Base-by-base conservation (phyloP, 2,797 vertebrate species). In the Heliangelus exortis region DNA sequence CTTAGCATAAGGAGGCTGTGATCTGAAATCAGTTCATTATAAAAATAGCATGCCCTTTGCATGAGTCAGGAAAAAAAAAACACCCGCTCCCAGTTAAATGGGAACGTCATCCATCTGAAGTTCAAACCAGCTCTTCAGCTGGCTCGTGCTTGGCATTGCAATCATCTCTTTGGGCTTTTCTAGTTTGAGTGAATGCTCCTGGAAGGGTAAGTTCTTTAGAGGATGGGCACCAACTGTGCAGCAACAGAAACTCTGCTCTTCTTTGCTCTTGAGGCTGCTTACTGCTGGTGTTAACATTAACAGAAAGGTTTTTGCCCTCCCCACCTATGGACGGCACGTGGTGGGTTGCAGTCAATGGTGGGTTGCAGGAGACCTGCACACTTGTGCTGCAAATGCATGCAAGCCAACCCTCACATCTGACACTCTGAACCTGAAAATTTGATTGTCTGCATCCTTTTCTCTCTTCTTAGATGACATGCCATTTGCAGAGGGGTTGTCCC, bases 31-130 rank as follows among this genome's bases (percentile, higher is more conserved):
- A 62, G 82, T 87, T 69, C 43, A 43, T 54, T 78, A 53, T 51
- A 91, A 95, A 94, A 93, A 96, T 94, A 95, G 91, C 71, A 22
- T 76, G 79, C 48, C 93, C 95, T 92, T 92, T 78, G 80, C 79
- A 88, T 61, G 83, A 95, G 89, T 74, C 79, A 69, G 82, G 82
- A 69, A 41, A 41, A 41, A 41, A 41, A 41, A 47, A 92, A 14
- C 93, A 96, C 91, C 85, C 83, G 36, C 89, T 92, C 87, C 74
- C 91, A 90, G 91, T 94, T 95, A 95, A 88, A 73, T 0, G 0
- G 89, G 94, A 92, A 73, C 22, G 3, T 80, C 91, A 69, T 92
- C 79, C 87, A n/a, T 81, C 73, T 19, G 69, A 67, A 81, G 76
- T 19, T 86, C 36, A 34, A 67, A 25, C 47, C 6, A 0, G 78